Conservation (phyloP, 2,797 vertebrate genomes). For the Oceanodroma leucorhoa region DNA sequence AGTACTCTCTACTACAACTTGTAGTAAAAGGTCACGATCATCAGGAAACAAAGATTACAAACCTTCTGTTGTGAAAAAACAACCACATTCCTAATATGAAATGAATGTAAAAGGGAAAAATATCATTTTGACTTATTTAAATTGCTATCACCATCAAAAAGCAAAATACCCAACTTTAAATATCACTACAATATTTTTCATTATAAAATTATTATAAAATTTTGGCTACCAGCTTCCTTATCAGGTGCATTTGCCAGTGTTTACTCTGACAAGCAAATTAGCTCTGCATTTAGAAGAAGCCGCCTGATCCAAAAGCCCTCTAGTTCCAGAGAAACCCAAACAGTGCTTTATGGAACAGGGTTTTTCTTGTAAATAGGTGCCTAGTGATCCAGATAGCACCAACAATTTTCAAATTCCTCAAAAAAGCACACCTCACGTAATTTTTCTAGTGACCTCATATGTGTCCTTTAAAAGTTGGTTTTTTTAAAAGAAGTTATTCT, state of each 20-base stretch:
- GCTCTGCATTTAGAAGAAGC: not conserved
- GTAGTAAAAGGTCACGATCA: not conserved
- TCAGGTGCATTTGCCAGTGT: not conserved
- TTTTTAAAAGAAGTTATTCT: not conserved
- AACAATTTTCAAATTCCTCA: not conserved
- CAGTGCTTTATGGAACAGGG: not conserved
- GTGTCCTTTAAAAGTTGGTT: not conserved
- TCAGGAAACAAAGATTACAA: not conserved
- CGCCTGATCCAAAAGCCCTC: not conserved
- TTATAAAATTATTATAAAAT: not conserved
- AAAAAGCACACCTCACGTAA: not conserved
- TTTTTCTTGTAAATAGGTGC: not conserved
- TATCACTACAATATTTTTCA: not conserved
- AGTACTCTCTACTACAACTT: not conserved
- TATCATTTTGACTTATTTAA: not conserved
- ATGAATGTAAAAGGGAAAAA: not conserved
- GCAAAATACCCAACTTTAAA: not conserved
- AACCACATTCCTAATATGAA: not conserved
- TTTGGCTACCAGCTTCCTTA: not conserved
- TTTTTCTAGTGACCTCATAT: not conserved
- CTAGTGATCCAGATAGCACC: not conserved
- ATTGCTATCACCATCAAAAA: not conserved
- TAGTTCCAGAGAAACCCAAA: not conserved
- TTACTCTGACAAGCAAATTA: not conserved
- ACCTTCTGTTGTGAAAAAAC: not conserved